Evolutionary conservation across 2,113 vertebrate genomes (phyloP).

Genomic region (Prolemur simus): DNA sequence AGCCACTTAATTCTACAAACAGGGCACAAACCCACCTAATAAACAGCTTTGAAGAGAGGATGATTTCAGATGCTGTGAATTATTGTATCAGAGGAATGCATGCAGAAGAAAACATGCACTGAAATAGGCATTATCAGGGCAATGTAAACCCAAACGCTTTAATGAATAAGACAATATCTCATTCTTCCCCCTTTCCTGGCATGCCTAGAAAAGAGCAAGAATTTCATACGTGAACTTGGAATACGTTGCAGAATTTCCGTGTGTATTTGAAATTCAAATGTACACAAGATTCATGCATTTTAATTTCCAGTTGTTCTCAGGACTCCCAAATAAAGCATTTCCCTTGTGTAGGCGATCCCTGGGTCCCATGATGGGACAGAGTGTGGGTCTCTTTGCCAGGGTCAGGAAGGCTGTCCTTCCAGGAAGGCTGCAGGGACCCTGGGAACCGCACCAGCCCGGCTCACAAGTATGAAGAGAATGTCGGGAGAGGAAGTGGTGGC

Average conservation of each 20-base stretch:
- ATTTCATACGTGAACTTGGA: background rate
- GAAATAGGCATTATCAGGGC: background rate
- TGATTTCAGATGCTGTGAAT: background rate
- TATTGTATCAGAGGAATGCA: background rate
- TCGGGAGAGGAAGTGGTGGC: slow-evolving; percentile 84
- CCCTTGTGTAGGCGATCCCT: background rate
- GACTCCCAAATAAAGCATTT: slow-evolving; percentile 11
- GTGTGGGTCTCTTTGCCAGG: slow-evolving; percentile 36
- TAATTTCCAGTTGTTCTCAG: background rate
- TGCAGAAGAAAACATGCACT: background rate
- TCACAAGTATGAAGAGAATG: slow-evolving; percentile 86
- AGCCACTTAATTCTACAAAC: background rate
- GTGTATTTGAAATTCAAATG: background rate
- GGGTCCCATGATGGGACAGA: background rate
- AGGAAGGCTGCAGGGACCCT: slow-evolving; percentile 81
- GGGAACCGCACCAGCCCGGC: slow-evolving; percentile 86
- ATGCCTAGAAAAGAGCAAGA: background rate
- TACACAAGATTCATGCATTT: rapidly evolving
- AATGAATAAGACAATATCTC: background rate
- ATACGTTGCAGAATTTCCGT: background rate
- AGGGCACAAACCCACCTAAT: background rate
- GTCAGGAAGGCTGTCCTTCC: slow-evolving; percentile 74
- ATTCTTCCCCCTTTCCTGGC: background rate
- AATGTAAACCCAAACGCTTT: background rate
- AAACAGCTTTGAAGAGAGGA: background rate